Conservation (phyloP, 2,113 vertebrate genomes). For the Pitta sordida region DNA sequence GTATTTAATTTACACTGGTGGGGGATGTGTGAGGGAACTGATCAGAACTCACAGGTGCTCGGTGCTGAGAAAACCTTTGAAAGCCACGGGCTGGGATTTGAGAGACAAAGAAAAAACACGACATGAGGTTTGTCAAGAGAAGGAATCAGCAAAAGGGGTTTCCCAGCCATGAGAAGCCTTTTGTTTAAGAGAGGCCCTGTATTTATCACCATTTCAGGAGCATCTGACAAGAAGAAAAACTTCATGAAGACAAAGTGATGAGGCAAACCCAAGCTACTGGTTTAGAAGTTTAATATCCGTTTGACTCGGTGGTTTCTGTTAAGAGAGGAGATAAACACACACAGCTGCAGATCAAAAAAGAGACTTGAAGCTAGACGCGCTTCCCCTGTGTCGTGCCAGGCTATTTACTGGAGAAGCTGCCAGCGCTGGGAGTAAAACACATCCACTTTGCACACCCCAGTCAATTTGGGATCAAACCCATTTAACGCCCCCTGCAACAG, state of each 20-base stretch:
- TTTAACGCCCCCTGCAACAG: background rate
- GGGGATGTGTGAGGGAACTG: background rate
- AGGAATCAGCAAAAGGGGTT: background rate
- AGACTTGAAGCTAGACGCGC: background rate
- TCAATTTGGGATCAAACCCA: slow-evolving; percentile 37
- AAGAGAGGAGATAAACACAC: slow-evolving; percentile 28
- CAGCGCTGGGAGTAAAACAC: slow-evolving; percentile 17
- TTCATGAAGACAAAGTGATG: background rate
- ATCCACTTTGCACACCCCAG: slow-evolving; percentile 23
- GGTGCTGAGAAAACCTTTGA: background rate
- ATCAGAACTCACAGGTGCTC: background rate
- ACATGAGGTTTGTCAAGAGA: background rate
- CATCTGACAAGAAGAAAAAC: background rate
- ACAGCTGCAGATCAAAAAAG: slow-evolving; percentile 40
- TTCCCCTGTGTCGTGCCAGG: slow-evolving; percentile 1
- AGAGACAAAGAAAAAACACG: background rate
- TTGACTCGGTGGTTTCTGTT: background rate
- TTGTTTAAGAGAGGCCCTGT: background rate
- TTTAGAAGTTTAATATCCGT: background rate
- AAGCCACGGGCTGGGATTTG: background rate
- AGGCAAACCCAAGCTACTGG: background rate
- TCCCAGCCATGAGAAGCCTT: background rate
- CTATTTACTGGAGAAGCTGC: slow-evolving; percentile 17
- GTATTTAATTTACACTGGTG: background rate
- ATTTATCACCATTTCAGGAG: background rate